Evolutionary conservation across 2,888 invertebrate genomes (phyloP).

Genomic region (Bibio marci): DNA sequence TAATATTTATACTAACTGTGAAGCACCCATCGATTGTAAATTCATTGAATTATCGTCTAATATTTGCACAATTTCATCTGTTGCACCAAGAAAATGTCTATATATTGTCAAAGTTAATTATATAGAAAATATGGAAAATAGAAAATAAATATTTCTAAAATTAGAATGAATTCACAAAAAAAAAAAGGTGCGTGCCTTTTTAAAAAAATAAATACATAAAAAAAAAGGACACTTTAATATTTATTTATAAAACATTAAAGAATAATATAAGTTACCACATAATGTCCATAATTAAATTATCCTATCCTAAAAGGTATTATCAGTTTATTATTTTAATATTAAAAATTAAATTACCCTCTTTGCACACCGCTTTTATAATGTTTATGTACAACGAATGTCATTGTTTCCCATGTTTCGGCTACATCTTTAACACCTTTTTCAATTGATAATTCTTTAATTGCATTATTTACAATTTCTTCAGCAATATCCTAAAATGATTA

Average conservation of each 20-base stretch:
- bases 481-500: slow-evolving; percentile 40
- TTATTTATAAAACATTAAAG: too few species aligned
- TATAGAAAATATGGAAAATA: not conserved
- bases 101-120: not conserved
- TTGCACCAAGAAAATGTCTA: slow-evolving; percentile 51
- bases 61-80: slow-evolving; percentile 65
- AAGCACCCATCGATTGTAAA: slow-evolving; percentile 79
- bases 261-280: too few species aligned
- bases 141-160: not conserved
- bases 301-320: too few species aligned
- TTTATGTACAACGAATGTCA: slow-evolving; percentile 44
- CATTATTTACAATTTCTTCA: slow-evolving; percentile 70
- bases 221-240: too few species aligned
- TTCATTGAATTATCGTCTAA: slow-evolving; percentile 83
- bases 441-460: slow-evolving; percentile 80
- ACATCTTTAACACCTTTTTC: slow-evolving; percentile 76
- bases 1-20: slow-evolving; percentile 36
- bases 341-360: too few species aligned
- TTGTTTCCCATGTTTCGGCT: slow-evolving; percentile 51
- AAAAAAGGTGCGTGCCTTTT: not conserved
- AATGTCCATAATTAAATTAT: too few species aligned
- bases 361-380: slow-evolving; percentile 60
- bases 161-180: too few species aligned
- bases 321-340: slow-evolving; percentile 16
- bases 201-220: too few species aligned